Conservation (phyloP, 2,113 vertebrate genomes). For the Heterocephalus glaber region DNA sequence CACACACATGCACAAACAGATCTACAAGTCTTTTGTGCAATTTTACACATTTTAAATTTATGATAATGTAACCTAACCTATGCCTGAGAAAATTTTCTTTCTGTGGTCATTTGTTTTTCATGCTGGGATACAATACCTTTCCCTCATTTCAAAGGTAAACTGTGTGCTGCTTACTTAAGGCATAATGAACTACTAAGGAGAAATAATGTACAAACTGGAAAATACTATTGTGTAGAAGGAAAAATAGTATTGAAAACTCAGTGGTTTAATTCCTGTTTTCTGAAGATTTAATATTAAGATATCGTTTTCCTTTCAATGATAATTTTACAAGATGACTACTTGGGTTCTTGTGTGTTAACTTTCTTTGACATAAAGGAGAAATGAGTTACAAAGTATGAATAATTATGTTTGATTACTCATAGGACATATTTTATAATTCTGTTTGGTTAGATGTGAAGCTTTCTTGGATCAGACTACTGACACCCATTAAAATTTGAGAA, state of each 20-base stretch:
- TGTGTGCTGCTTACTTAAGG: not conserved
- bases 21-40: not conserved
- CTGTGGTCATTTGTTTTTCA: not conserved
- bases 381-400: not conserved
- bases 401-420: not conserved
- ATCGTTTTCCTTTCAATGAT: not conserved
- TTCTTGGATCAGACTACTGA: not conserved
- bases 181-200: not conserved
- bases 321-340: slow-evolving; percentile 9
- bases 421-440: not conserved
- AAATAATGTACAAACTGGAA: not conserved
- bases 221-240: not conserved
- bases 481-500: not conserved
- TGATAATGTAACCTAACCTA: slow-evolving; percentile 1
- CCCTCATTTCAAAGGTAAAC: not conserved
- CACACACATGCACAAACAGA: not conserved
- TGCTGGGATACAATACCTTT: not conserved
- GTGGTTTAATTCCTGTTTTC: not conserved
- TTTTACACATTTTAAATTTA: not conserved
- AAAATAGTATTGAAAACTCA: not conserved
- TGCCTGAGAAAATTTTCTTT: not conserved
- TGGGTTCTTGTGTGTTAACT: not conserved
- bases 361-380: not conserved
- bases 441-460: not conserved
- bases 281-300: not conserved